Conservation (phyloP, 2,888 invertebrate genomes). For the Catocala sponsa region DNA sequence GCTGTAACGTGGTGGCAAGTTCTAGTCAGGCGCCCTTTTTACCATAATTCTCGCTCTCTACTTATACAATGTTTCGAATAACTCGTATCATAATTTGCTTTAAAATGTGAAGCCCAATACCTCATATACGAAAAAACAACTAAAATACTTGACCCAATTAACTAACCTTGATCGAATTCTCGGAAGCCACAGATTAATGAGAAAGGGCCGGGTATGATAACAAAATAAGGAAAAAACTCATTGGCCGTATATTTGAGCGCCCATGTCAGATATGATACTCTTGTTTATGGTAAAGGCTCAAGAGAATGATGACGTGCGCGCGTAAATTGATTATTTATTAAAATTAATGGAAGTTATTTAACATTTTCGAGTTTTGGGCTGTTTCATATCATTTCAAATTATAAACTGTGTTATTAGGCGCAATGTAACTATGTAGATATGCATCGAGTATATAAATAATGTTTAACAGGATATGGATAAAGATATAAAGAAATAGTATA, state of each 20-base stretch:
- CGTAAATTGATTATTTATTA: conserved; percentile 61
- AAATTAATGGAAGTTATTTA: conserved; percentile 5
- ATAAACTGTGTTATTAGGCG: too few species aligned
- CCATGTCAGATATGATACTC: conserved; percentile 45
- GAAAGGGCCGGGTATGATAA: conserved; percentile 40
- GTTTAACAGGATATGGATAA: too few species aligned
- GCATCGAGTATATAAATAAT: too few species aligned
- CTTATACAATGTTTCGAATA: too few species aligned
- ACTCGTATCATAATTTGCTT: too few species aligned
- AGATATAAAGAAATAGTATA: too few species aligned
- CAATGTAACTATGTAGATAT: too few species aligned
- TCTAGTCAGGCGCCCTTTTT: too few species aligned
- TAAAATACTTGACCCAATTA: conserved; percentile 32
- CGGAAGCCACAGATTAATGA: conserved; percentile 41
- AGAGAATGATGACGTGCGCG: conserved; percentile 59
- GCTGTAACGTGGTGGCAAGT: too few species aligned
- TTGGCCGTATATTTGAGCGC: conserved; percentile 40
- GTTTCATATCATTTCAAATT: too few species aligned
- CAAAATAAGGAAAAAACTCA: conserved; percentile 40
- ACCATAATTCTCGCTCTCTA: too few species aligned
- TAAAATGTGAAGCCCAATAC: not conserved
- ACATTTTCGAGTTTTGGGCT: not conserved
- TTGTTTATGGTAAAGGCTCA: conserved; percentile 57
- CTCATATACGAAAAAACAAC: conserved; percentile 13
- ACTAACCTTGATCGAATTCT: conserved; percentile 35